Conservation (phyloP, 2,888 invertebrate species). For the Apoda limacodes region DNA sequence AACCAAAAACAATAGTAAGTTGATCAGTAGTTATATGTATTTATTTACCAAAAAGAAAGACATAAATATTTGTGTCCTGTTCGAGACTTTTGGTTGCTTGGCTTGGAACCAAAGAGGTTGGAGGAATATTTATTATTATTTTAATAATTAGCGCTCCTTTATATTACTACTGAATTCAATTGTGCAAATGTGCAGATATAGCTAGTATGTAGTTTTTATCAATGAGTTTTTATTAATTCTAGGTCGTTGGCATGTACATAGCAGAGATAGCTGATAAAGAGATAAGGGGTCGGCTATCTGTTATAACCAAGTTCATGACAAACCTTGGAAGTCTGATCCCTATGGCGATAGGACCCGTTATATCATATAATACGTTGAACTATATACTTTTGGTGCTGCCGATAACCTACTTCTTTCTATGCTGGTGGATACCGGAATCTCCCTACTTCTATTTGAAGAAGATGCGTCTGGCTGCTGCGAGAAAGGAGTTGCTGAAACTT, state of each 20-base stretch:
- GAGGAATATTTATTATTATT: too few species aligned
- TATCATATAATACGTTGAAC: slow-evolving; percentile 43
- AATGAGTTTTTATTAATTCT: slow-evolving; percentile 21
- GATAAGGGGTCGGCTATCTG: slow-evolving; percentile 41
- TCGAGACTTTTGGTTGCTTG: too few species aligned
- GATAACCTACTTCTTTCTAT: slow-evolving; percentile 47
- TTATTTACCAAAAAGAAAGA: too few species aligned
- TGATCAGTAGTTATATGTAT: too few species aligned
- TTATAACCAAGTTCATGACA: slow-evolving; percentile 37
- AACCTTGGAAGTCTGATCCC: slow-evolving; percentile 47
- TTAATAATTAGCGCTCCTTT: too few species aligned
- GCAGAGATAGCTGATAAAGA: slow-evolving; percentile 56
- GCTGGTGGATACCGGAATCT: slow-evolving; percentile 70
- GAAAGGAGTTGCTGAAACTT: slow-evolving; percentile 39
- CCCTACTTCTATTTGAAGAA: slow-evolving; percentile 69
- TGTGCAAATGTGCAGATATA: too few species aligned
- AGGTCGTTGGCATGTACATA: slow-evolving; percentile 50
- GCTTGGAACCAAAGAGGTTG: too few species aligned
- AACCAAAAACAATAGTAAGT: too few species aligned
- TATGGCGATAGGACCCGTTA: slow-evolving; percentile 44
- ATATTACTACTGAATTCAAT: too few species aligned
- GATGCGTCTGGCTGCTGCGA: slow-evolving; percentile 51
- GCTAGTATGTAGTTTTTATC: too few species aligned
- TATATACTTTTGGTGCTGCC: slow-evolving; percentile 52
- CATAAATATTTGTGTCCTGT: too few species aligned